These are phyloP conservation scores for Rhyacophila brunnea DNA, from an alignment of 1,140 invertebrate genomes.

Conservation along the genomic window DNA sequence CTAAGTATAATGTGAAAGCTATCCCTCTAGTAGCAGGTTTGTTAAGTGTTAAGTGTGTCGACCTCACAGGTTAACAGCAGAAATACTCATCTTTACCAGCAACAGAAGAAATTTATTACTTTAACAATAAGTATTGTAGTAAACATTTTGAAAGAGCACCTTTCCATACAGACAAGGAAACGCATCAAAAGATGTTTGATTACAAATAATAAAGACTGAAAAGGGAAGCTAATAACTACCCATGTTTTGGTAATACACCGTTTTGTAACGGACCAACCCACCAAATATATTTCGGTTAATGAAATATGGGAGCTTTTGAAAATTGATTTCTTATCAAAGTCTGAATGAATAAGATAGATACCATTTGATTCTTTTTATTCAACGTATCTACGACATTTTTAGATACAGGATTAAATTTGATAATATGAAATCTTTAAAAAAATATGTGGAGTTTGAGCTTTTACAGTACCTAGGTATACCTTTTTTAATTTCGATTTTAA, in stretches of 20 bases:
- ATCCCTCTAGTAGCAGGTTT: no score
- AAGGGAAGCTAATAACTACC: slow-evolving; percentile 14
- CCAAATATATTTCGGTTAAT: slow-evolving; percentile 13
- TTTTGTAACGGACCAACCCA: slow-evolving; percentile 15
- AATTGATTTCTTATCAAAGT: no score
- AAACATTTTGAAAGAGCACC: slow-evolving; percentile 14
- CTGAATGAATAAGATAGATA: no score
- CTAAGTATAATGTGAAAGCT: no score
- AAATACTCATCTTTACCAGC: not conserved
- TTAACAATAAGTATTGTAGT: slow-evolving; percentile 17
- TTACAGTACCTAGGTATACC: no score
- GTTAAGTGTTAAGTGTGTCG: slow-evolving; percentile 5
- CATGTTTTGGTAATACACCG: slow-evolving; percentile 23
- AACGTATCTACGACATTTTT: no score
- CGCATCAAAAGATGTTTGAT: slow-evolving; percentile 33
- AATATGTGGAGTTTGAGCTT: no score
- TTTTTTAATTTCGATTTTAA: no score
- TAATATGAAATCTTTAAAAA: no score
- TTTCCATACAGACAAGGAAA: slow-evolving; percentile 18
- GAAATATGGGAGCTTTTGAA: not conserved
- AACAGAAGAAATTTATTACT: slow-evolving; percentile 22
- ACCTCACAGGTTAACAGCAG: slow-evolving; percentile 17
- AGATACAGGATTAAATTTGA: no score
- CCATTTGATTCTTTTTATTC: no score
- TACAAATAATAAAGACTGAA: slow-evolving; percentile 10